Base-by-base conservation (phyloP, 2,888 invertebrate species). In the Diaperis boleti region DNA sequence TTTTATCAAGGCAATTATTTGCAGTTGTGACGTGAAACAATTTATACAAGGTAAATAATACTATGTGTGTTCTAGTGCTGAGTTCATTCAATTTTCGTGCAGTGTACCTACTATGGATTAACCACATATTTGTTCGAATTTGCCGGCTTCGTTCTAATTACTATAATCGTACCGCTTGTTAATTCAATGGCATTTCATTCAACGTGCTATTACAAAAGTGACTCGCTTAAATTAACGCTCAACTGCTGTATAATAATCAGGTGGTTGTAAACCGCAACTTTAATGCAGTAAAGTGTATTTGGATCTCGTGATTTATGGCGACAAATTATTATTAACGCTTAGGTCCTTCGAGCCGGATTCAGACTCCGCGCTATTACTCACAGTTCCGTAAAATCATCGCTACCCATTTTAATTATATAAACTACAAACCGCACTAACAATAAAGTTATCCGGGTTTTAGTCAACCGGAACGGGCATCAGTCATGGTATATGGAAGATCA, bases 1-100 rank as follows among this genome's bases (percentile, higher is more conserved):
- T 71, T 71, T 71, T 69, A 73, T 69, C 74, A 72, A 74, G 73
- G 73, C 66, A 73, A 72, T 73, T 74, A 74, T 69, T 72, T 72
- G 67, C 67, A 69, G 68, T 67, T 64, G 70, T 72, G 69, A 68
- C 65, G 69, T 68, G 70, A 66, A 64, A 69, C 66, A 62, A 66
- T 59, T 61, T 52, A 57, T 57, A 62, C 65, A 62, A 65, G 61
- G 61, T 65, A 62, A 65, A 59, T 37, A 62, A 59, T 37, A 31
- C 39, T 50, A 44, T 59, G 59, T 62, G 50, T 37, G 37, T 55
- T 54, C 33, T 49, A 26, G 42, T 44, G 56, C n/a, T 33, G 20
- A 20, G 13, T 49, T 52, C 37, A 52, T 52, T 39, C 14, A 54
- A 26, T 37, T 10, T 49, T 50, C 20, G 50, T 50, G 50, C 11